These are phyloP conservation scores for Fregata magnificens DNA, from an alignment of 2,113 vertebrate genomes.

Conservation along the genomic window DNA sequence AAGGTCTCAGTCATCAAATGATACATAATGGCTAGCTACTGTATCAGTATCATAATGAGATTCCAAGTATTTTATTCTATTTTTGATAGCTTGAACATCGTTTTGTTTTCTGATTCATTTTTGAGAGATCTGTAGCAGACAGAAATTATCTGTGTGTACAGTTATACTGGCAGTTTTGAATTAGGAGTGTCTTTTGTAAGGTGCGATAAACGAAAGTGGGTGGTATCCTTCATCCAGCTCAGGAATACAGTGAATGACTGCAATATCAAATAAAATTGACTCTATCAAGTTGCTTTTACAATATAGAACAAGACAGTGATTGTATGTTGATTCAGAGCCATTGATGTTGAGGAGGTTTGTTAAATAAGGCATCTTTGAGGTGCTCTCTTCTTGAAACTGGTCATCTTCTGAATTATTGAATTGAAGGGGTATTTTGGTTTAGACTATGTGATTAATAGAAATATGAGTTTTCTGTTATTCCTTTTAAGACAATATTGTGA, in stretches of 20 bases:
- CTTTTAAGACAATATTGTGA: neutral
- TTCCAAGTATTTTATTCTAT: neutral
- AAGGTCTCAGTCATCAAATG: neutral
- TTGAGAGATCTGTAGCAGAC: neutral
- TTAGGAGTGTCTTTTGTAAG: neutral
- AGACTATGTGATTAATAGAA: neutral
- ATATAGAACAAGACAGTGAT: neutral
- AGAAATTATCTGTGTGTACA: neutral
- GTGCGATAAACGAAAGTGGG: rapidly evolving
- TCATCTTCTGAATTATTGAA: neutral
- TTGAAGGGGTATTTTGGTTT: neutral
- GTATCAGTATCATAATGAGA: neutral
- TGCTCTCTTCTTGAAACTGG: neutral
- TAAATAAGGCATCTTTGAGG: neutral
- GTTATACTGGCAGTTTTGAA: neutral
- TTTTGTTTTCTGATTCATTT: neutral
- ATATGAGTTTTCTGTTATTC: neutral
- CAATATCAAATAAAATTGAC: neutral
- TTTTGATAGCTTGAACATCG: neutral
- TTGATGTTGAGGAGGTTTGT: neutral
- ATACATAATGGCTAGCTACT: neutral
- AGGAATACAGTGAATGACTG: neutral
- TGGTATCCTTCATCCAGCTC: neutral
- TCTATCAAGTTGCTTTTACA: neutral
- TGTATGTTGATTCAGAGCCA: neutral